A percentile compares a stretch with the other conserved stretches of the same genome.
phyloP scores from a whole-genome alignment of 2,113 vertebrate species.

The Picathartes gymnocephalus region DNA sequence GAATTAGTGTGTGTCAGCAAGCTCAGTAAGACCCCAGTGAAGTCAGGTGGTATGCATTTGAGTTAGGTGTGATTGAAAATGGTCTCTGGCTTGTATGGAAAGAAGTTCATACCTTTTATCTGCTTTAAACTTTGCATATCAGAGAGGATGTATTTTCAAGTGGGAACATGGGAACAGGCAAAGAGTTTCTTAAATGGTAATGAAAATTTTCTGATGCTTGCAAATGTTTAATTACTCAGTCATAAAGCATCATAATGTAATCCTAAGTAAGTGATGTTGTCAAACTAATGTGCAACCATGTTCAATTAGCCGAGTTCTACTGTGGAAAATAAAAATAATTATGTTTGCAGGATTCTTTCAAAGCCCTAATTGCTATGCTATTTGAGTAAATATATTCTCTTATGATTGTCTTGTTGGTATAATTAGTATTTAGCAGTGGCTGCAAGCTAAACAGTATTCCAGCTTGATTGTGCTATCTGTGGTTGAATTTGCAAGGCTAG shows the following conservation, averaged over 20 bases:
- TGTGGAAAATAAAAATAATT: background rate
- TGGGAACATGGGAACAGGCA: background rate
- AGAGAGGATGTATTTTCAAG: background rate
- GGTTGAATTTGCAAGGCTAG: background rate
- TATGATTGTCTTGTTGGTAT: background rate
- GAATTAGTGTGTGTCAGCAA: background rate
- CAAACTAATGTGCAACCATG: background rate
- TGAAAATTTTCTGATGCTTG: background rate
- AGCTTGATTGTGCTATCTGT: background rate
- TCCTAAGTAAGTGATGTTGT: background rate
- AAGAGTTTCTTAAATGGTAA: background rate
- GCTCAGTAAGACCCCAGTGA: background rate
- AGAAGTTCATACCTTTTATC: background rate
- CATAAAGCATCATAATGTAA: background rate
- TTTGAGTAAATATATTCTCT: background rate
- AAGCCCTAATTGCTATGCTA: background rate
- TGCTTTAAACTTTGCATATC: background rate
- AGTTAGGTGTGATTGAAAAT: background rate
- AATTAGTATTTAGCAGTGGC: background rate
- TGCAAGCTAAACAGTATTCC: background rate
- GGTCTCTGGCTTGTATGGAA: background rate
- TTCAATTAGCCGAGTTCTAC: background rate
- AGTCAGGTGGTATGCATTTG: background rate
- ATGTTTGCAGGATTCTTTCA: background rate
- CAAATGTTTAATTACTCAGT: background rate